These are phyloP conservation scores for Torymus aiolomorphi DNA, from an alignment of 2,888 invertebrate genomes.

Conservation along the genomic window DNA sequence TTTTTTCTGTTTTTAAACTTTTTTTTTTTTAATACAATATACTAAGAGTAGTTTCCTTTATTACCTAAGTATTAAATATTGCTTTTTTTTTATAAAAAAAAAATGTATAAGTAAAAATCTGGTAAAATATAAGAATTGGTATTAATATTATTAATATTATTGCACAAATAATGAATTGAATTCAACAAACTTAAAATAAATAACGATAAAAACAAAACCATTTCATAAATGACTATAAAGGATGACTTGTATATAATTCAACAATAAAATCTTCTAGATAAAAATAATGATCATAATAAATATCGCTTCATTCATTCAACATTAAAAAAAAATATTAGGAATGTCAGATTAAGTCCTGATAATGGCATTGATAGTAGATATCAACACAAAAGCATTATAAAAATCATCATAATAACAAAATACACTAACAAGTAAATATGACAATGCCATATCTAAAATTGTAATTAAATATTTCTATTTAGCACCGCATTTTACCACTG, in stretches of 20 bases:
- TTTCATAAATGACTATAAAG: no score
- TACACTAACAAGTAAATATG: constrained; percentile 18
- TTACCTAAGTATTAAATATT: constrained; percentile 41
- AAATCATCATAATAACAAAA: constrained; percentile 12
- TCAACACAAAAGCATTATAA: not conserved
- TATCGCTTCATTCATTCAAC: not conserved
- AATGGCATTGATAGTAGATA: constrained; percentile 15
- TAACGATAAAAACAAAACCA: no score
- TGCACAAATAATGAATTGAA: no score
- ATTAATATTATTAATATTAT: no score
- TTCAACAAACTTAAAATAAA: no score
- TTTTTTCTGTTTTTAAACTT: constrained; percentile 8
- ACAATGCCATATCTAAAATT: not conserved
- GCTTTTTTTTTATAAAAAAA: constrained; percentile 23
- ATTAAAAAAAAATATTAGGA: constrained; percentile 11
- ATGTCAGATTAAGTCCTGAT: constrained; percentile 17
- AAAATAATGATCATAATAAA: no score
- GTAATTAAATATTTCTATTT: constrained; percentile 6
- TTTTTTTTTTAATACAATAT: constrained; percentile 22
- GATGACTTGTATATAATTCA: no score
- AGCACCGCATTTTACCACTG: constrained; percentile 2
- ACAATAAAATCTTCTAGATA: no score
- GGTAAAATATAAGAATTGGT: no score
- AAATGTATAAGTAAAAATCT: no score
- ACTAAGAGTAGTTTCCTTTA: constrained; percentile 39